Evolutionary conservation across 2,888 invertebrate species (phyloP), one percentile per base, ranked within the genome.

Genomic region (Lordiphosa fenestrarum): DNA sequence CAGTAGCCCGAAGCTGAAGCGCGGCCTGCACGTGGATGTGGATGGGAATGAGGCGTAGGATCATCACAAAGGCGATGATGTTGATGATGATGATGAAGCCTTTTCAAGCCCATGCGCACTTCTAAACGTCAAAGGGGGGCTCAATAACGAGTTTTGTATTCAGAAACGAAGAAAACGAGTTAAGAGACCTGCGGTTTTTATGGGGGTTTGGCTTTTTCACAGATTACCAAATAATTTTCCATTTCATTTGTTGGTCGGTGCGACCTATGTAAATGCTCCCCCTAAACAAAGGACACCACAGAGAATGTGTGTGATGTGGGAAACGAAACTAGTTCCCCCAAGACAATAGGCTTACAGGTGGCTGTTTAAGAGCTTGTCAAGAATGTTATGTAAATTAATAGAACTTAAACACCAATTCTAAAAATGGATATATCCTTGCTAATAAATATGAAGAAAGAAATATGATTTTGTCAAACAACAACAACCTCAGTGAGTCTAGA

Each of bases 181-280:
- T 83, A 66, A 63, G 73, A 66, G 71, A 62, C 69, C 74, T 81
- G 80, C 62, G 80, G 80, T 80, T 80, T 62, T 83, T 68, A 80
- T 80, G 83, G 76, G 73, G 80, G 80, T 76, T 80, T 80, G 80
- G 80, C 73, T 78, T 80, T 80, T 80, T 82, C 83, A 81, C 83
- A 80, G 83, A 81, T 81, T 80, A 83, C 71, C 76, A 74, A 81
- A 68, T 62, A 55, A 74, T 82, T 69, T 59, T 66, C 53, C 60
- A 66, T 81, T 74, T 56, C 37, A 15, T 15, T 37, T 25, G 35
- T 54, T 41, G 21, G 52, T 44, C 4, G 19, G 41, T 53, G 51
- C 52, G 52, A 55, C 53, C 36, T 56, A 51, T 53, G 55, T 58
- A 62, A 52, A 54, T 58, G 64, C 21, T 42, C 68, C 12, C 41